A percentile compares a stretch with the other conserved stretches of the same genome.
Conservation (phyloP, 2,113 vertebrate species). For the Eolophus roseicapilla region DNA sequence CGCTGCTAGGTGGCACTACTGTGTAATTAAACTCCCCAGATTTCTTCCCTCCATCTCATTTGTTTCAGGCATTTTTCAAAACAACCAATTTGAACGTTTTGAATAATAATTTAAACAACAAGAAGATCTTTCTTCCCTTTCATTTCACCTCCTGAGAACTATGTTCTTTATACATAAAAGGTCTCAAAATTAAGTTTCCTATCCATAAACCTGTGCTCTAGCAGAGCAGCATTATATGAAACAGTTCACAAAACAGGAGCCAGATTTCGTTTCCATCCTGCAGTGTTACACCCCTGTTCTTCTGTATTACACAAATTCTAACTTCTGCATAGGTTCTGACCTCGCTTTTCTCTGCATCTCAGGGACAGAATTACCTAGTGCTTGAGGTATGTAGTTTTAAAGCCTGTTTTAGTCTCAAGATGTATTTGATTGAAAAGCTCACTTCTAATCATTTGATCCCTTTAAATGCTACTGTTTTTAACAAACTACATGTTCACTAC, state of each 20-base stretch:
- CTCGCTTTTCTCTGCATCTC: not conserved
- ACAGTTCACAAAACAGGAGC: not conserved
- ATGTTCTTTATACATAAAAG: not conserved
- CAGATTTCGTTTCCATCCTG: not conserved
- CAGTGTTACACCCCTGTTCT: not conserved
- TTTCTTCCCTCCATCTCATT: not conserved
- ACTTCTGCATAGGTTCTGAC: not conserved
- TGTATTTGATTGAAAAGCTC: not conserved
- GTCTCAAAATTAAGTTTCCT: not conserved
- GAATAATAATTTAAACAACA: slow-evolving; percentile 53
- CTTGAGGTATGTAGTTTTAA: not conserved
- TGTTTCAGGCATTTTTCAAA: slow-evolving; percentile 8
- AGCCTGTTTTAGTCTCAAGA: not conserved
- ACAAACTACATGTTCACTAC: not conserved
- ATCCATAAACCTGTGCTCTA: not conserved
- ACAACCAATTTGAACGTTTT: not conserved
- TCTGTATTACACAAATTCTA: not conserved
- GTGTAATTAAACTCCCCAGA: slow-evolving; percentile 66
- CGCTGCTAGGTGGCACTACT: slow-evolving; percentile 77
- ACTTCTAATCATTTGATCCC: not conserved
- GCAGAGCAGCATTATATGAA: not conserved
- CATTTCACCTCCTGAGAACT: slow-evolving; percentile 28
- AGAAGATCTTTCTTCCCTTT: not conserved
- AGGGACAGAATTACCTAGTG: not conserved
- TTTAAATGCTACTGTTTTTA: not conserved